Base-by-base conservation (phyloP, 1,140 invertebrate species). In the Drosophila persimilis region DNA sequence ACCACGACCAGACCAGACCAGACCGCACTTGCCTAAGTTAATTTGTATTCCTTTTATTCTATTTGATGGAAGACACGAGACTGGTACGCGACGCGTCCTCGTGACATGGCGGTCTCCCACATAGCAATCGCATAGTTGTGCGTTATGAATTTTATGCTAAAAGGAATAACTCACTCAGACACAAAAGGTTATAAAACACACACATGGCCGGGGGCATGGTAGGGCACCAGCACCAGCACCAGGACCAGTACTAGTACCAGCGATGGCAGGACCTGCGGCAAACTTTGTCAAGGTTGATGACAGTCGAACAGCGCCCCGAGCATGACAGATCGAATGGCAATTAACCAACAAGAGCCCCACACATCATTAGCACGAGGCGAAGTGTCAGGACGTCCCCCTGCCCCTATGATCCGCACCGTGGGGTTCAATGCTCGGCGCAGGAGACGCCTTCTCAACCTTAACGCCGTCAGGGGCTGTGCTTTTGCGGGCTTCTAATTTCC, bases 41-140 rank as follows among this genome's bases (percentile, higher is more conserved):
- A 86, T 86, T 86, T 86, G 83, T 86, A 86, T 86, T 86, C 83
- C 60, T 86, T 73, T 88, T 86, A 86, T 77, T 80, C 77, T 64
- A 71, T 71, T 77, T 85, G 77, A 86, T 85, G 81, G 54, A 67
- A 71, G 63, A 66, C 75, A 84, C 60, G 71, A 65, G 70, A n/a
- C 31, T 22, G 51, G 53, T 55, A 41, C 70, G 22, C 35, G 31
- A 41, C 70, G 22, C 35, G 31, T 31, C 8, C 31, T 31, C 31
- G 31, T 31, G 31, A 3, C 31, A 31, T 26, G 24, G 4, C 24
- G 8, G 8, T 3, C 31, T 31, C 31, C 13, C 26, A 9, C 57
- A 43, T 39, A 59, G 60, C 60, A 46, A 15, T 17, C 53, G 64
- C 72, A 74, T 65, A 65, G 71, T 47, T 74, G 54, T 71, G 81